Conservation (phyloP, 2,113 vertebrate genomes). For the Oostethus manadensis region DNA sequence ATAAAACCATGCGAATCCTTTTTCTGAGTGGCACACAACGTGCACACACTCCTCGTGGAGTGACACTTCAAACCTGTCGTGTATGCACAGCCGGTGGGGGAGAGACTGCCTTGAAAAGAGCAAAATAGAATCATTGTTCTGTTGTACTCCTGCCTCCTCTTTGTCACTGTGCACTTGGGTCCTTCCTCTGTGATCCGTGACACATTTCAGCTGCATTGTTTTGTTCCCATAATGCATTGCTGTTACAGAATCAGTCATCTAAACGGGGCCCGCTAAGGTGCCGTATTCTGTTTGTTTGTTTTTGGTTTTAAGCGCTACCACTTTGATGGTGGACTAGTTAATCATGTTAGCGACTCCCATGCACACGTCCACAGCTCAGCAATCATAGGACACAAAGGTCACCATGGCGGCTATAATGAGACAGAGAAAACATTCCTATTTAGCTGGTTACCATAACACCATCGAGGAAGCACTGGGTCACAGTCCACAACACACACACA, state of each 20-base stretch:
- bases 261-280: neutral
- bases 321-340: constrained; percentile 15
- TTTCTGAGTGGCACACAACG: neutral
- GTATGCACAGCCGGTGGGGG: constrained; percentile 2
- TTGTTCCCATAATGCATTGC: neutral
- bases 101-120: constrained; percentile 3
- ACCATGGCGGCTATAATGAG: constrained; percentile 47
- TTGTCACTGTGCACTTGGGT: constrained; percentile 4
- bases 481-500: constrained; percentile 29
- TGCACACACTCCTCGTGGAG: constrained; percentile 1
- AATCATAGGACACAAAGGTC: constrained; percentile 51
- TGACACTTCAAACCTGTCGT: constrained; percentile 8
- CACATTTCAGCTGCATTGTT: constrained; percentile 2
- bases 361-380: constrained; percentile 25
- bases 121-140: constrained; percentile 12
- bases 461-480: constrained; percentile 38
- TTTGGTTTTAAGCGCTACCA: neutral
- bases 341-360: constrained; percentile 22
- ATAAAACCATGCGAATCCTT: neutral
- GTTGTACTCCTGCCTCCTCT: neutral
- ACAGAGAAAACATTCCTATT: constrained; percentile 43
- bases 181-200: constrained; percentile 5
- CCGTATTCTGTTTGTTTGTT: too few species aligned
- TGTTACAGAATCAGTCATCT: neutral
- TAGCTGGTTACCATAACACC: constrained; percentile 54